Evolutionary conservation across 1,140 invertebrate genomes (phyloP).

Genomic region (Papilio aristodemus): DNA sequence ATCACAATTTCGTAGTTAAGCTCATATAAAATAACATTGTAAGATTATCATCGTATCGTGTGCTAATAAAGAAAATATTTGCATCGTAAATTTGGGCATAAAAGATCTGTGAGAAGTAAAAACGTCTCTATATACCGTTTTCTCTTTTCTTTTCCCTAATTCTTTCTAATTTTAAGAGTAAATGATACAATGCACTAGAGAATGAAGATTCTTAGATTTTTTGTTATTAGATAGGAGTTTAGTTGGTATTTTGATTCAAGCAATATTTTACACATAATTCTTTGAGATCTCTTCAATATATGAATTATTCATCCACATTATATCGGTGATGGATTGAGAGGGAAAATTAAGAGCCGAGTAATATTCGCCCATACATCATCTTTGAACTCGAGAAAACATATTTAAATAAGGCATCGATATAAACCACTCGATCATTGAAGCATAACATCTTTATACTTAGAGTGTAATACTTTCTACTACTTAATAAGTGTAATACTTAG

Average conservation of each 20-base stretch:
- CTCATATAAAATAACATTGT: neutral
- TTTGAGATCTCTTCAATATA: neutral
- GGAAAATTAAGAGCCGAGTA: constrained; percentile 25
- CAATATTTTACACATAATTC: too few species aligned
- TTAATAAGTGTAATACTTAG: too few species aligned
- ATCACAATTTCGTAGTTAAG: neutral
- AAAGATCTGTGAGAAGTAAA: too few species aligned
- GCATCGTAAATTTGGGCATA: too few species aligned
- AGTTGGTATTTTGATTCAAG: too few species aligned
- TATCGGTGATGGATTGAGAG: constrained; percentile 18
- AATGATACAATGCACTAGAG: too few species aligned
- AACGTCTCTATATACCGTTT: too few species aligned
- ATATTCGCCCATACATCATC: constrained; percentile 24
- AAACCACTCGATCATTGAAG: constrained; percentile 17
- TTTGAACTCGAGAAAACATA: constrained; percentile 7
- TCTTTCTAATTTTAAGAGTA: too few species aligned
- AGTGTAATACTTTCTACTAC: neutral
- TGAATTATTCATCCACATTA: neutral
- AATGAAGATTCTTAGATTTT: too few species aligned
- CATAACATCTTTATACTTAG: neutral
- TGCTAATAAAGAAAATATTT: too few species aligned
- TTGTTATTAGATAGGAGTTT: too few species aligned
- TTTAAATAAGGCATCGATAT: neutral
- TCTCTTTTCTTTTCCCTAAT: too few species aligned
- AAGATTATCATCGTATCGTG: neutral